Base-by-base conservation (phyloP, 2,113 vertebrate genomes). In the Anas platyrhynchos region DNA sequence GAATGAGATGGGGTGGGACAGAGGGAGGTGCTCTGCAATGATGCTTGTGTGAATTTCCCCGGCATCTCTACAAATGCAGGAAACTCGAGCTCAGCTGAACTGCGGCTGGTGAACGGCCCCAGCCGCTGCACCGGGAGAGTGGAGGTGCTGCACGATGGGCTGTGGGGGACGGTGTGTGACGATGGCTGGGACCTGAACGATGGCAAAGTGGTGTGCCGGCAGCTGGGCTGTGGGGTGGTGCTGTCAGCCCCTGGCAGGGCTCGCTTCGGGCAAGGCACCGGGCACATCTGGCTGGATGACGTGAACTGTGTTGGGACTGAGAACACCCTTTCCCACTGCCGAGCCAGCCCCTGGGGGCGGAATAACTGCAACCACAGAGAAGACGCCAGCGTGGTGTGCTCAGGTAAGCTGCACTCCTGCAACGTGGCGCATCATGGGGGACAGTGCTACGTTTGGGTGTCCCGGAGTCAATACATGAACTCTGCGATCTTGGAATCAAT, bases 121-220 rank as follows among this genome's bases (percentile, higher is more conserved):
- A 41, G 62, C 26, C 75, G 2, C 38, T 91, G 89, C 1, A 4
- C 3, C 0, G 83, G 89, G 41, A 86, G 89, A 56, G 83, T 91
- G 55, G 83, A 91, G 71, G 77, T 87, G 18, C 20, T 82, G 8
- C 17, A 82, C 1, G 3, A 2, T 0, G 31, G 18, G 16, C 48
- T 32, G 21, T 91, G 90, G 88, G 58, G 87, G 14, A 76, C 91
- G 0, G 67, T 96, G 9, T 94, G 91, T 2, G 81, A 90, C 4
- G 43, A 48, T 2, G 74, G 58, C 17, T 96, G 91, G 84, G 44
- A 58, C 43, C 27, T 43, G 15, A 72, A 31, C 1, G 69, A 56
- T 6, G 93, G 76, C 7, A 46, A 15, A 2, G 91, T 92, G 55
- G 76, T 94, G 9, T 96, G 95, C 72, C 36, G n/a, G 61, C 86